These are phyloP conservation scores for Patella caerulea DNA, from an alignment of 2,888 invertebrate species.

Conservation along the genomic window DNA sequence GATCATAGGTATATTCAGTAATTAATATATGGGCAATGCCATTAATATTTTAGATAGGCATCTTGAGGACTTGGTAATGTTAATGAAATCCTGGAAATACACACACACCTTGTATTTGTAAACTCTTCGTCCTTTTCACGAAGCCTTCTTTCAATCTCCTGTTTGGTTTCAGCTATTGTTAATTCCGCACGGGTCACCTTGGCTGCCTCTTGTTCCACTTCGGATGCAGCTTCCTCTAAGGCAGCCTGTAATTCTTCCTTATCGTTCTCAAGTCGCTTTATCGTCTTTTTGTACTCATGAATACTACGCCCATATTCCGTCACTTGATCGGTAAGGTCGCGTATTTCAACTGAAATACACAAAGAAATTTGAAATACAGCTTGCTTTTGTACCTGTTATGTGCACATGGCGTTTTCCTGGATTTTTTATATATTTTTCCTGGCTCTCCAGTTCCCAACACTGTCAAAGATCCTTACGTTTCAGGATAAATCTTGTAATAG, in stretches of 20 bases:
- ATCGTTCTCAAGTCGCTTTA: neutral
- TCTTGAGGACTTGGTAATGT: no score
- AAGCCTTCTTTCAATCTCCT: neutral
- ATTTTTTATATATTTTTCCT: no score
- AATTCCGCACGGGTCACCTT: neutral
- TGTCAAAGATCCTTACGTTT: no score
- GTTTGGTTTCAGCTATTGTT: neutral
- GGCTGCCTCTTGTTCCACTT: slow-evolving; percentile 1
- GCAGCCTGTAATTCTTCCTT: neutral
- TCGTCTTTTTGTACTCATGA: neutral
- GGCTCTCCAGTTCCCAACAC: no score
- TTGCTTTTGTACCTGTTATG: no score
- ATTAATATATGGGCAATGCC: no score
- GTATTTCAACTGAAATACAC: neutral
- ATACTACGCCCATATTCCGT: neutral
- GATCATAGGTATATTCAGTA: no score
- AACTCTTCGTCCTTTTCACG: neutral
- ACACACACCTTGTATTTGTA: neutral
- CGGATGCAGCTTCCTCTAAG: neutral
- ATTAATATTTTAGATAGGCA: no score
- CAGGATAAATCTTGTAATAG: no score
- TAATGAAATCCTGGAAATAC: no score
- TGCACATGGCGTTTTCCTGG: no score
- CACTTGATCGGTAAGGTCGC: neutral
- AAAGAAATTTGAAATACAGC: no score